These are phyloP conservation scores for Onychomys leucogaster DNA, from an alignment of 2,797 vertebrate genomes.

Conservation along the genomic window DNA sequence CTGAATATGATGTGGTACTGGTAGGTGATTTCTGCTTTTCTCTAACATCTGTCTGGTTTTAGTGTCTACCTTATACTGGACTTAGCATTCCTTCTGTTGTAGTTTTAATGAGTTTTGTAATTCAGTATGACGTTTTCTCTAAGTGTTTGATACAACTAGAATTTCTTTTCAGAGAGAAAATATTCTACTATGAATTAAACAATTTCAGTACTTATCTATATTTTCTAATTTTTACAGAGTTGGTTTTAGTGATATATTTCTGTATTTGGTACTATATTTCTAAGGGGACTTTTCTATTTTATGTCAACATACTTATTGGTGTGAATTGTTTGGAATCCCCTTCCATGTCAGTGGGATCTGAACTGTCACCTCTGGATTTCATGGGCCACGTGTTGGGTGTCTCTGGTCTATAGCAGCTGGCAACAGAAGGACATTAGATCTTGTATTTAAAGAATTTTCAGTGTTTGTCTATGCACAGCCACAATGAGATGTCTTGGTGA, in stretches of 20 bases:
- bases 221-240: constrained; percentile 29
- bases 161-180: background rate
- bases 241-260: background rate
- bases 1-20: background rate
- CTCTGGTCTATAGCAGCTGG: background rate
- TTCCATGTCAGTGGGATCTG: background rate
- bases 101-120: constrained; percentile 17
- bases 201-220: background rate
- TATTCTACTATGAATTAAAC: constrained; percentile 26
- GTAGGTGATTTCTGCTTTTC: background rate
- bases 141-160: background rate
- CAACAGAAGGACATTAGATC: background rate
- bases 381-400: background rate
- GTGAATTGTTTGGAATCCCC: background rate
- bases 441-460: background rate
- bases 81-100: background rate
- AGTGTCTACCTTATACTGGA: background rate
- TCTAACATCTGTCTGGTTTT: background rate
- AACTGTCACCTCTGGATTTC: background rate
- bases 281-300: background rate
- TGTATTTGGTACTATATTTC: background rate
- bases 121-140: background rate
- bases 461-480: background rate
- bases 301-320: background rate
- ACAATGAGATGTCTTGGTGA: background rate